These are phyloP conservation scores for Protonibea diacanthus DNA, from an alignment of 2,797 vertebrate genomes.

Conservation along the genomic window DNA sequence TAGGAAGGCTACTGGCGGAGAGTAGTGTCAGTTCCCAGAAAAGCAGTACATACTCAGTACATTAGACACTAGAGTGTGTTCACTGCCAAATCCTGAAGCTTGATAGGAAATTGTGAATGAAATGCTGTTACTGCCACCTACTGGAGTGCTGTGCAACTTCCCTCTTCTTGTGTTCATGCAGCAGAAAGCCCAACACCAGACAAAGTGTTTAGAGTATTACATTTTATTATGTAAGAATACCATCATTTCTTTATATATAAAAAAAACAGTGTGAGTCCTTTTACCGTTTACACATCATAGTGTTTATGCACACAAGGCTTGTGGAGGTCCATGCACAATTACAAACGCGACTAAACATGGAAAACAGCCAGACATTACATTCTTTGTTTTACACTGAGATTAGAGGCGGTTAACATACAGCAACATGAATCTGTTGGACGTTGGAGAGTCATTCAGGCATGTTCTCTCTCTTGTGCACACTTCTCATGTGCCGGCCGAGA, in stretches of 20 bases:
- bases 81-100: conserved; percentile 22
- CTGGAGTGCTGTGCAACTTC: conserved; percentile 35
- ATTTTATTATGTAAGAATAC: conserved; percentile 52
- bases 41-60: conserved; percentile 15
- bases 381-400: conserved; percentile 30
- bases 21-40: conserved; percentile 27
- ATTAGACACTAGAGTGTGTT: conserved; percentile 8
- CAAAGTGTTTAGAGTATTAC: neutral
- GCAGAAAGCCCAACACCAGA: neutral
- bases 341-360: conserved; percentile 7
- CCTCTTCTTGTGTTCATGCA: neutral
- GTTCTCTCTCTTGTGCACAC: conserved; percentile 72
- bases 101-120: conserved; percentile 49
- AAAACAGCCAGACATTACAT: conserved; percentile 42
- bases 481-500: conserved; percentile 73
- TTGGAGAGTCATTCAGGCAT: conserved; percentile 37
- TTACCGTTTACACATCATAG: conserved; percentile 5
- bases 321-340: conserved; percentile 41
- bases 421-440: neutral
- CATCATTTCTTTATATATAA: neutral
- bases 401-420: neutral
- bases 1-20: neutral
- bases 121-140: conserved; percentile 70
- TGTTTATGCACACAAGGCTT: conserved; percentile 17
- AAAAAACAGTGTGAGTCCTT: neutral